These are phyloP conservation scores for Steatornis caripensis DNA, from an alignment of 2,113 vertebrate genomes.

Conservation along the genomic window DNA sequence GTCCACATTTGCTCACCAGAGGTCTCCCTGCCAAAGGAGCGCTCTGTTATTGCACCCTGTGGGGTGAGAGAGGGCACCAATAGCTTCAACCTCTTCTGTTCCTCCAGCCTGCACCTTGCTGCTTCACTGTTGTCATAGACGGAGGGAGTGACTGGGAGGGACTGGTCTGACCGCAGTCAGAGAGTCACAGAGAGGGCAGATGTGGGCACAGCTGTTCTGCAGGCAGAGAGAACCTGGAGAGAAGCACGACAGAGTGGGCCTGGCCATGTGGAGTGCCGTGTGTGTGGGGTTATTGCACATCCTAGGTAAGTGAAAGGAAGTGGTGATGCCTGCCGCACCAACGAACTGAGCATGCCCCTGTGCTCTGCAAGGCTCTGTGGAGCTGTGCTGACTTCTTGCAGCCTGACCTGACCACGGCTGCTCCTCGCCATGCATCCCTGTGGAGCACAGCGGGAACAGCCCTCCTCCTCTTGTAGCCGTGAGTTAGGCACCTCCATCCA, in stretches of 20 bases:
- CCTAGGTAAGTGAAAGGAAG: not conserved
- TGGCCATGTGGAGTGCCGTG: not conserved
- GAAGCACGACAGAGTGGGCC: accelerated
- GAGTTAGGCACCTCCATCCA: not conserved
- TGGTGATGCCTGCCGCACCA: not conserved
- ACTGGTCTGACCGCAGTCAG: not conserved
- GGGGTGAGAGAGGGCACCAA: not conserved
- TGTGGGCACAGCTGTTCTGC: not conserved
- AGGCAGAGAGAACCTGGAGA: not conserved
- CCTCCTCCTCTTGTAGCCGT: not conserved
- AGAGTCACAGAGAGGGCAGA: not conserved
- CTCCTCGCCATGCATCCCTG: not conserved
- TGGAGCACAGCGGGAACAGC: not conserved
- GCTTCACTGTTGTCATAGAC: not conserved
- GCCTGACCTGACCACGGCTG: not conserved
- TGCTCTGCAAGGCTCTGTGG: not conserved
- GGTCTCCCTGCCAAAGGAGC: accelerated
- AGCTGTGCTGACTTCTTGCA: not conserved
- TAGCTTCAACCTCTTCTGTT: not conserved
- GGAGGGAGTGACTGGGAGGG: not conserved
- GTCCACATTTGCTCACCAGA: not conserved
- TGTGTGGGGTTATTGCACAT: not conserved
- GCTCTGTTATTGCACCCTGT: not conserved
- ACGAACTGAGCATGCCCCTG: not conserved
- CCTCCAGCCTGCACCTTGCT: accelerated